Evolutionary conservation across 1,140 invertebrate genomes (phyloP), one percentile per base, ranked within the genome.

Genomic region (Vanessa tameamea): DNA sequence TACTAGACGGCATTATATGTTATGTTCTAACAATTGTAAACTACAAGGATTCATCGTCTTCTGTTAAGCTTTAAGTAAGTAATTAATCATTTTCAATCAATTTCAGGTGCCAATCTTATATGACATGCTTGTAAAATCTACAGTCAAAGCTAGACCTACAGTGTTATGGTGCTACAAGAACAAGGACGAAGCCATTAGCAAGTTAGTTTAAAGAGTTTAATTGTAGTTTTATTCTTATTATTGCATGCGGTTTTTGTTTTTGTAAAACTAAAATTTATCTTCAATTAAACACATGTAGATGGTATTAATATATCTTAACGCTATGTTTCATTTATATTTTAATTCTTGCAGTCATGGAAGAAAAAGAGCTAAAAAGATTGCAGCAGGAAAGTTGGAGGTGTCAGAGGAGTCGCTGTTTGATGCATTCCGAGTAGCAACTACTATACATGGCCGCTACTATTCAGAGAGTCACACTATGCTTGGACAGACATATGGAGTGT

Each of bases 111-210:
- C 98, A 4, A 98, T 99, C 89, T 93, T 99, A 1, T 98, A 99
- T 94, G 98, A 99, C 84, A 99, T 99, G 95, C 93, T 99, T 37
- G 96, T 98, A 0, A 99, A 99, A 93, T 97, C 98, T 7, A 95
- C 96, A 69, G 96, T 99, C 0, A 98, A 98, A 93, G 95, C 98
- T 0, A 94, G 98, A 72, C 99, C 99, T 12, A 96, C 95, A 51
- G 98, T 99, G 0, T 90, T 99, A 20, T 99, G 99, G 99, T 99
- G 99, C 89, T 99, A 99, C 89, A 99, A 99, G 92, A 99, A 93
- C 93, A 99, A 85, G 96, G 98, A 82, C 97, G 94, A 94, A 86
- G 94, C 94, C 67, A 94, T 99, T 81, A 99, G 96, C 88, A 97
- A 96, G 96, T 97, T 93, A 91, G 92, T 86, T 61, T 15, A 15